Base-by-base conservation (phyloP, 2,113 vertebrate genomes). In the Porphyrio hochstetteri region DNA sequence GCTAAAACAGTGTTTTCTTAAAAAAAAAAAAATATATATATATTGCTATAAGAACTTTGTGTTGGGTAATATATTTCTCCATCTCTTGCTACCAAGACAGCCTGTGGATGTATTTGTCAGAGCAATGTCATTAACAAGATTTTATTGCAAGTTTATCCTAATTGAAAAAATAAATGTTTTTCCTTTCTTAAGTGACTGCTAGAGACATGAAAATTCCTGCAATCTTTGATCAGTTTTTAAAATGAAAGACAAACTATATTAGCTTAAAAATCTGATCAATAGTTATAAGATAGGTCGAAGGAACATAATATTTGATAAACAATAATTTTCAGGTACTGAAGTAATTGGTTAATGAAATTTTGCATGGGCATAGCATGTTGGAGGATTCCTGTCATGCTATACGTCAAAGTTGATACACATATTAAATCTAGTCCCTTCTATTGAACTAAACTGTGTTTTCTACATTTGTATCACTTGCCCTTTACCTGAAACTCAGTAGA, bases 401-500 rank as follows among this genome's bases (percentile, higher is more conserved):
- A 56, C 33, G 18, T 84, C 83, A 94, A 70, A 78, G 31, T 9
- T 71, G 36, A 44, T 84, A 56, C 12, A 56, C 11, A 86, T 21
- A 60, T 18, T 50, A 64, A 88, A 90, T 78, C 19, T 44, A 92
- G 75, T 81, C 83, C 48, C 9, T 88, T 88, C 76, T 50, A 5
- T 10, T 86, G 69, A 44, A 90, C 60, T 75, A 56, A 83, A 67
- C 35, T 57, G 27, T 4, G 2, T 67, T 91, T 92, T 48, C 61
- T 69, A 56, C 38, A 56, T 77, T 70, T 81, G 31, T 82, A 90
- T 50, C 0, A 0, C 27, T 36, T 95, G 70, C 28, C 67, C 75
- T 88, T 94, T 94, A 91, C 65, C 40, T 80, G 70, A 72, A 92
- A 72, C 25, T 57, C 50, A 61, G n/a, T 8, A 72, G 70, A 95